Base-by-base conservation (phyloP, 2,113 vertebrate genomes). In the Brienomyrus longianalis region DNA sequence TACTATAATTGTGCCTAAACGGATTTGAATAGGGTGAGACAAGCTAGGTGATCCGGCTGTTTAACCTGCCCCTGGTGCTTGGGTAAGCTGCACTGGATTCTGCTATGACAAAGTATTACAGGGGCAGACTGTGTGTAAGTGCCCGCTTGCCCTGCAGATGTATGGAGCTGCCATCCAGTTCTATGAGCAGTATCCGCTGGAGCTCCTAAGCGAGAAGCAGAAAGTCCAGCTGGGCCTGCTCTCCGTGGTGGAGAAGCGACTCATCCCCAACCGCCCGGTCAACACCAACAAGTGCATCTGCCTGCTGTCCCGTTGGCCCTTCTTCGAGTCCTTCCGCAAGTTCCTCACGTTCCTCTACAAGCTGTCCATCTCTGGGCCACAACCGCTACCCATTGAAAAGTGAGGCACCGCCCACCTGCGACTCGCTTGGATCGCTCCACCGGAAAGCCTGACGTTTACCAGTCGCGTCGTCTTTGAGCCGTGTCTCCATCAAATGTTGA, bases 291-390 rank as follows among this genome's bases (percentile, higher is more conserved):
- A 99, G 92, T 99, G 98, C 94, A 98, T 99, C 95, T 99, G 98
- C 93, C 95, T 99, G 92, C 97, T 99, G 6, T 99, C 98, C 87
- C 98, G 96, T 23, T 99, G 98, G 98, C 98, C 98, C 90, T 99
- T 99, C 95, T 99, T 98, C 91, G 97, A 98, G 84, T 96, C 97
- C 90, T 99, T 99, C 95, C 93, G 96, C 93, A 99, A 99, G 93
- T 99, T 99, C 95, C 97, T 99, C 85, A 97, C 97, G 96, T 99
- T 99, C 95, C 96, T 99, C 90, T 98, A 99, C 96, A 98, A 98
- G 93, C 97, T 99, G 13, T 99, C 98, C 8, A 97, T 99, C 91
- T 98, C 98, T 56, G 98, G 97, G 86, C 97, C 98, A 17, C 97
- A 99, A 94, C 97, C 96, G 48, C 97, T 99, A 94, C 98, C 98